Base-by-base conservation (phyloP, 2,888 invertebrate species). In the Macrosoma leucophasiata region DNA sequence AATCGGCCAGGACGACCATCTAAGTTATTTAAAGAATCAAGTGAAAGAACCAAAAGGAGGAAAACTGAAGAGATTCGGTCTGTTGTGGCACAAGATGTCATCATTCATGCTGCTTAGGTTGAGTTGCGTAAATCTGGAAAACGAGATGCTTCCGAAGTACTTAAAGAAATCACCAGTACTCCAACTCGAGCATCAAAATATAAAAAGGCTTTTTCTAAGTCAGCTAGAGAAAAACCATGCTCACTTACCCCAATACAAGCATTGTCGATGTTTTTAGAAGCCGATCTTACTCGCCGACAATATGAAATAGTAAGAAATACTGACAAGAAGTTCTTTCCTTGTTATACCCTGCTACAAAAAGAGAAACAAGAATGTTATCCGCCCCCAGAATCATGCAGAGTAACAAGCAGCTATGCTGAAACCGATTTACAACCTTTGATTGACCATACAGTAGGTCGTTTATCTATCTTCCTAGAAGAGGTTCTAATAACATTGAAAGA, bases 11-110 rank as follows among this genome's bases (percentile, higher is more conserved):
- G 44, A 19, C 41, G 48, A 2, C 45, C 43, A 22, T 9, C 8
- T 3, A 50, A 48, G 20, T 26, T 27, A 17, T 48, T 48, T 32
- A 15, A n/a, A 18, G 41, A 48, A n/a, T 39, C 33, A 8, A 44
- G 39, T 32, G 42, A 46, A 22, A 31, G 41, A 20, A 43, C 14
- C 13, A 45, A 47, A 36, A 31, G 36, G 13, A 29, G 43, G 14
- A 41, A 48, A 42, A 46, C 44, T 27, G 34, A 42, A 29, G 39
- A 39, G 9, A 11, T 45, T 9, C 29, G 39, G 6, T 30, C 29
- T 27, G 29, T 17, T 23, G 11, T 23, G 6, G 29, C 29, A 15
- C 12, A 17, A 3, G 36, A 22, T 7, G 13, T 26, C 4, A 20
- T 27, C 9, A 17, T 22, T 22, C 33, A 20, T 27, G 33, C 22